A percentile compares a stretch with the other conserved stretches of the same genome.
Evolutionary conservation across 2,888 invertebrate genomes (phyloP).

Genomic region (Stenodema calcarata): DNA sequence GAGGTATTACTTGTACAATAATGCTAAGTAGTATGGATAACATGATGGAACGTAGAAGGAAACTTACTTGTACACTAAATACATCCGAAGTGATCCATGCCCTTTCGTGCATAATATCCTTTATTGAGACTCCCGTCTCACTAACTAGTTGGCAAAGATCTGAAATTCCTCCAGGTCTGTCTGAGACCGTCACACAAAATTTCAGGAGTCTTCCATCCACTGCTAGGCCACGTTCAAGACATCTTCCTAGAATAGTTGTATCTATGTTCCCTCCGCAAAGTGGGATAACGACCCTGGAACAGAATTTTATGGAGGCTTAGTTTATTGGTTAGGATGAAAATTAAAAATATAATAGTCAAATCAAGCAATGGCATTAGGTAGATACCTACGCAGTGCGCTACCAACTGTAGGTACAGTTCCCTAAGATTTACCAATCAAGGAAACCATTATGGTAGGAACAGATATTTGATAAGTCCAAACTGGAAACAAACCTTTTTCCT

Average conservation of each 20-base stretch:
- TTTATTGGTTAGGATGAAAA: too few species aligned
- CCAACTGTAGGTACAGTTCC: too few species aligned
- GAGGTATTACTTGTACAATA: too few species aligned
- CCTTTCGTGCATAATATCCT: conserved; percentile 94
- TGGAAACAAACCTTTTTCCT: conserved; percentile 75
- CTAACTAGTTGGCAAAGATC: conserved; percentile 81
- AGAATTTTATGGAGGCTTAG: too few species aligned
- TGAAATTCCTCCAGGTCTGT: conserved; percentile 86
- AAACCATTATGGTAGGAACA: too few species aligned
- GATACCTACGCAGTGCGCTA: too few species aligned
- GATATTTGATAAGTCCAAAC: too few species aligned
- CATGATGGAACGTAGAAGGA: neutral
- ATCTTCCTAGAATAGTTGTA: conserved; percentile 86
- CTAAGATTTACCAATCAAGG: too few species aligned
- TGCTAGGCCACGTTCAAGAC: conserved; percentile 85
- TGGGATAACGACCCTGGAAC: conserved; percentile 78
- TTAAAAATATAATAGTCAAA: neutral
- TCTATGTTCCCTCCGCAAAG: conserved; percentile 92
- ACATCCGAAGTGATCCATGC: conserved; percentile 93
- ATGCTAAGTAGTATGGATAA: too few species aligned
- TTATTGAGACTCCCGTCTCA: conserved; percentile 84
- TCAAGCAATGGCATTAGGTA: too few species aligned
- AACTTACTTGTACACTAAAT: conserved; percentile 72
- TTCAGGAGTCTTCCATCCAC: conserved; percentile 81
- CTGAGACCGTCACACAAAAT: conserved; percentile 80